Base-by-base conservation (phyloP, 2,888 invertebrate species). In the Coenonympha arcania region DNA sequence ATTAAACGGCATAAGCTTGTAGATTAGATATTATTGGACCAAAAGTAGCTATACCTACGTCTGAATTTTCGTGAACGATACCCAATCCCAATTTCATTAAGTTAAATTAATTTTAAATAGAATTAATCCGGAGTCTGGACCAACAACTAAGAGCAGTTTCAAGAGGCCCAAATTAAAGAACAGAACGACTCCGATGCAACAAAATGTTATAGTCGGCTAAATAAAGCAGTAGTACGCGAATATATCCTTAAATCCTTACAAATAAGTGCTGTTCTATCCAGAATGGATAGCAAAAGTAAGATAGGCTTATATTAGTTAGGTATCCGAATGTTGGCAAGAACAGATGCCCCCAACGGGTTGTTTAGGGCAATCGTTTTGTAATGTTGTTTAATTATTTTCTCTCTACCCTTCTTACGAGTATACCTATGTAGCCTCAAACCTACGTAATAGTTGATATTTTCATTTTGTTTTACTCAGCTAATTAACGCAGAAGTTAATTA, bases 151-250 rank as follows among this genome's bases (percentile, higher is more conserved):
- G 62, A 69, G 58, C 57, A 68, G 67, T 75, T 76, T 83, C 81
- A 71, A 83, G 82, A 79, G 80, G 79, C 73, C 66, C 61, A 75
- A 84, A 82, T 82, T 84, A 72, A 76, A 81, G 76, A 81, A 79
- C 79, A 79, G 73, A 75, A 68, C 75, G 76, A 76, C 74, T 67
- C 61, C 58, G 59, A 62, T 58, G 53, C 56, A 58, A 54, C 36
- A 44, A 40, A 57, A 50, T n/a, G n/a, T n/a, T n/a, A n/a, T 37
- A 34, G 31, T 55, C 33, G 19, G 31, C 41, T 8, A 24, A 16
- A 20, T 30, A 45, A 50, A 53, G 37, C 18, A 41, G 22, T 43
- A 22, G 9, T 2, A n/a, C 24, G 54, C 53, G 28, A 71, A 54
- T 63, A 44, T 66, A 54, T 15, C 31, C 64, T 60, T 61, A 75